Base-by-base conservation (phyloP, 2,113 vertebrate species). In the Phrynocephalus versicolor region DNA sequence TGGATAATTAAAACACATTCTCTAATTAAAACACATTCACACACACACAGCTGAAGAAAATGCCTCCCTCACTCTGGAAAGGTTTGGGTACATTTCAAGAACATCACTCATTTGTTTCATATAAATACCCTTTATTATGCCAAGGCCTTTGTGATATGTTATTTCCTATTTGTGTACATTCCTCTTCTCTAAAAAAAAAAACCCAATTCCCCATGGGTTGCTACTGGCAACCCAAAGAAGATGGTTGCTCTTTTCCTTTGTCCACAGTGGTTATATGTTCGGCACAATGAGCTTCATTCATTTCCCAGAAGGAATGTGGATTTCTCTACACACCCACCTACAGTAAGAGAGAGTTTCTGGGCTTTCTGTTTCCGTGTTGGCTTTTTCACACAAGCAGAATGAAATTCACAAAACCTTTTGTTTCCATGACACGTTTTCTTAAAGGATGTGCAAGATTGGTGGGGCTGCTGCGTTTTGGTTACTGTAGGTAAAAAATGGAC, bases 31-130 rank as follows among this genome's bases (percentile, higher is more conserved):
- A n/a, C 19, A n/a, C 57, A 18, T 16, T 19, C 41, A n/a, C 41
- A 70, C n/a, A n/a, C n/a, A n/a, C n/a, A 33, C 41, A 25, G 25
- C 73, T 62, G n/a, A n/a, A n/a, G n/a, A n/a, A n/a, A n/a, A n/a
- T n/a, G 25, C 0, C 33, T 25, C 58, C 6, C 3, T 37, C 35
- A 12, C 64, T 23, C 55, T 65, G n/a, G 6, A 79, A 14, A 1
- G 35, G 16, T 0, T 0, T 51, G 33, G 16, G 0, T 81, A 0
- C 21, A 0, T 39, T 83, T 64, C 55, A 83, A 78, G 0, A 6
- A 0, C 3, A 1, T 7, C 77, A 55, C 9, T 33, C 15, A 57
- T 21, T 79, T 65, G 37, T 12, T 73, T 39, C 12, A 0, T 14
- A n/a, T 25, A 69, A 57, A 65, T 85, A 5, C 1, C 82, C 84